Base-by-base conservation (phyloP, 2,113 vertebrate genomes). In the Clarias magur region DNA sequence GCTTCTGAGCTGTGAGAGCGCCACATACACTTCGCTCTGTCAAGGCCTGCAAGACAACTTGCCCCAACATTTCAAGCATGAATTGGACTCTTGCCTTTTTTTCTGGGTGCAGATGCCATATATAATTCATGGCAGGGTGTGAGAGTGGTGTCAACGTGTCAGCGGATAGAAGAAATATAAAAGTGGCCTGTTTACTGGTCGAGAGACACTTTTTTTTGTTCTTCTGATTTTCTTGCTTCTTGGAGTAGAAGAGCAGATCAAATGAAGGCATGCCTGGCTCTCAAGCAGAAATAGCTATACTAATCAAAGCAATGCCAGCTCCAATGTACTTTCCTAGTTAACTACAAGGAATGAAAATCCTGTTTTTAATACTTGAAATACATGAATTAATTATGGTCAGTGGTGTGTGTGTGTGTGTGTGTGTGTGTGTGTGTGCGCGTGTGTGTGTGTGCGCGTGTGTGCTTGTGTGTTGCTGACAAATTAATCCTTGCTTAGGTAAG, bases 61-160 rank as follows among this genome's bases (percentile, higher is more conserved):
- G 91, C 92, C 94, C 91, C 90, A 94, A 94, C 93, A 94, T 95
- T 95, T 95, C 93, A 94, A 94, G 93, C 88, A 92, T 92, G 94
- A 93, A 92, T 93, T 93, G 92, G 92, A 94, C 93, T 93, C 94
- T 91, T 90, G 93, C 92, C 92, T 92, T 93, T 92, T 89, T 94
- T 92, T 90, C 75, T 67, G 89, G 86, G 90, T 88, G 82, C 91
- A 90, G 93, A 93, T 93, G 93, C 96, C 94, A 93, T 95, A 95
- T 96, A 95, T 96, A 94, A 96, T 96, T 96, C 95, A 96, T 95
- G 91, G 87, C 87, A 87, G 93, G 93, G 93, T 93, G 93, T 94
- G 93, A 94, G 94, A 93, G 94, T 92, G 91, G 94, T 95, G 94
- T 95, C 95, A 96, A 95, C 90, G 93, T 94, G 94, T 95, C 95